These are phyloP conservation scores for Theristicus caerulescens DNA, from an alignment of 2,113 vertebrate species.

Conservation along the genomic window DNA sequence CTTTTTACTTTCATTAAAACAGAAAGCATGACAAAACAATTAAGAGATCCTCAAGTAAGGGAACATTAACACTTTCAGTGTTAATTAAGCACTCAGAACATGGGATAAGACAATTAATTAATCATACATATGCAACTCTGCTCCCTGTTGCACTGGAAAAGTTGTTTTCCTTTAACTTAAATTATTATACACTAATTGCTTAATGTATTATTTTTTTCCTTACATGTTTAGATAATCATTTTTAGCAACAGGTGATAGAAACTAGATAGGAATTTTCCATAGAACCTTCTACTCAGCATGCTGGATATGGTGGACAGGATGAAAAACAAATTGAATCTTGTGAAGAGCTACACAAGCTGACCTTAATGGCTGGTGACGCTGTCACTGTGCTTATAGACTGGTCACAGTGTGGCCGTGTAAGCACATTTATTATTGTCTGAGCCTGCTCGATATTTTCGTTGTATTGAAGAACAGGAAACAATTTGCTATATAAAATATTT, in stretches of 20 bases:
- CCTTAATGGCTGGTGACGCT: neutral
- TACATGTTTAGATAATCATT: neutral
- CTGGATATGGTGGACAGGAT: neutral
- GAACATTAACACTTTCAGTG: neutral
- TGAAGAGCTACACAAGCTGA: neutral
- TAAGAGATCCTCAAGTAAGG: neutral
- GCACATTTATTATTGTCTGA: neutral
- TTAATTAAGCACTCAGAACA: constrained; percentile 2
- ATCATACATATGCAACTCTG: neutral
- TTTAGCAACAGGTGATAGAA: neutral
- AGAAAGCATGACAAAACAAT: neutral
- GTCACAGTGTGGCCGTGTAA: neutral
- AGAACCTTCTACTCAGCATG: neutral
- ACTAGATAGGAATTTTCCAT: neutral
- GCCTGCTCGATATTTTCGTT: neutral
- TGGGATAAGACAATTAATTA: neutral
- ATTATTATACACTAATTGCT: neutral
- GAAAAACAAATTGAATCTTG: neutral
- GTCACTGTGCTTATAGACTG: neutral
- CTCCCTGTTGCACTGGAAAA: neutral
- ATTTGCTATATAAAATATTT: neutral
- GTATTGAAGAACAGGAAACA: neutral
- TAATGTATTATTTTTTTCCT: neutral
- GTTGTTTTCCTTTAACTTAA: neutral
- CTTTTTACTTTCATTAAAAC: neutral